Evolutionary conservation across 2,888 invertebrate genomes (phyloP).

Genomic region (Eupithecia inturbata): DNA sequence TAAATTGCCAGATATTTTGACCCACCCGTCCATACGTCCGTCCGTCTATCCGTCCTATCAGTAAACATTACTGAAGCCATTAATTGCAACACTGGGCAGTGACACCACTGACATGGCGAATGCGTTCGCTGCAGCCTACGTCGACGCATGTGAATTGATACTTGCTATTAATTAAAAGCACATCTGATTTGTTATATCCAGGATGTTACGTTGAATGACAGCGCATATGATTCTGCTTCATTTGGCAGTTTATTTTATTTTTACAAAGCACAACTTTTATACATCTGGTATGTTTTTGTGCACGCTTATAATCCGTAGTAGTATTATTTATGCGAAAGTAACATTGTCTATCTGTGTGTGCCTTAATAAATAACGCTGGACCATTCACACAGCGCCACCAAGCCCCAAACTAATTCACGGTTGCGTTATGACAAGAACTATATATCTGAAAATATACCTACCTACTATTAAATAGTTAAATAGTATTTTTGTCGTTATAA

Average conservation of each 20-base stretch:
- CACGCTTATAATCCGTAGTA: background rate
- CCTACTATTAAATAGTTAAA: too few species aligned
- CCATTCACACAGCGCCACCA: background rate
- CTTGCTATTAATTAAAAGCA: background rate
- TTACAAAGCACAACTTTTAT: background rate
- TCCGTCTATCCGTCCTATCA: background rate
- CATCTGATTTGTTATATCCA: background rate
- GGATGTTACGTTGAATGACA: too few species aligned
- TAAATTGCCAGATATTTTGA: constrained; percentile 3
- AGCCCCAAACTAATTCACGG: background rate
- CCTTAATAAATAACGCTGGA: background rate
- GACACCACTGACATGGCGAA: constrained; percentile 1
- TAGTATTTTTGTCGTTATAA: too few species aligned
- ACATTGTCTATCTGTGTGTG: background rate
- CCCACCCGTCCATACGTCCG: constrained; percentile 1
- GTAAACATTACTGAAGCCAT: constrained; percentile 14
- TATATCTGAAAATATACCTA: too few species aligned
- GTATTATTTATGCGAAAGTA: background rate
- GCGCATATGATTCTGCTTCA: background rate
- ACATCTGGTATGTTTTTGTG: background rate
- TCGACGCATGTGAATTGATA: background rate
- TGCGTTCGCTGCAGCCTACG: constrained; percentile 5
- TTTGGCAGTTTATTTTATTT: background rate
- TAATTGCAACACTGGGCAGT: constrained; percentile 10
- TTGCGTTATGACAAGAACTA: too few species aligned